phyloP scores from a whole-genome alignment of 2,888 invertebrate species.

The Polyommatus iphigenia region DNA sequence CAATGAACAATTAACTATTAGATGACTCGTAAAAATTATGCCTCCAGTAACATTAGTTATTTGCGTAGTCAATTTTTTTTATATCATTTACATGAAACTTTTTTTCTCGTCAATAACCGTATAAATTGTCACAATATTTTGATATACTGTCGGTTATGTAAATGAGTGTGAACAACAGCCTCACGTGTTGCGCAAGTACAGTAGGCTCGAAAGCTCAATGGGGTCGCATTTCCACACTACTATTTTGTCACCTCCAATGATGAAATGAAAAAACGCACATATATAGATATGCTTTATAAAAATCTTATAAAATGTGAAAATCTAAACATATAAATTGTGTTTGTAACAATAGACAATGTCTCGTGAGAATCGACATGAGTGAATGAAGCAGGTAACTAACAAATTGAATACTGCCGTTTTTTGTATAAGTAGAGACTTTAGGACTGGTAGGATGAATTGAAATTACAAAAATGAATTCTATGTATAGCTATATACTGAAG shows the following conservation, averaged over 20 bases:
- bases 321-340: not conserved
- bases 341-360: constrained; percentile 15
- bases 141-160: constrained; percentile 11
- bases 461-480: no score
- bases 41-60: no score
- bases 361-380: not conserved
- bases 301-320: not conserved
- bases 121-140: not conserved
- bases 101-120: no score
- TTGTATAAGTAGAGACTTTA: no score
- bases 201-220: constrained; percentile 48
- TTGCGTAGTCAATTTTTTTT: no score
- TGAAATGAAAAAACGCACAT: constrained; percentile 2
- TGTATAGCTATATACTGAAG: no score
- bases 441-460: no score
- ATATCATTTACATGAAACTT: no score
- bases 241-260: constrained; percentile 14
- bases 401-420: no score
- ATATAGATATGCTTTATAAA: not conserved
- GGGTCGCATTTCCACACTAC: constrained; percentile 43
- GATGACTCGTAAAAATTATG: no score
- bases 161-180: constrained; percentile 33
- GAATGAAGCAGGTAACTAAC: no score
- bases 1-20: no score
- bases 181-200: constrained; percentile 44